Evolutionary conservation across 2,888 invertebrate genomes (phyloP), one percentile per base, ranked within the genome.

Genomic region (Empis stercorea): DNA sequence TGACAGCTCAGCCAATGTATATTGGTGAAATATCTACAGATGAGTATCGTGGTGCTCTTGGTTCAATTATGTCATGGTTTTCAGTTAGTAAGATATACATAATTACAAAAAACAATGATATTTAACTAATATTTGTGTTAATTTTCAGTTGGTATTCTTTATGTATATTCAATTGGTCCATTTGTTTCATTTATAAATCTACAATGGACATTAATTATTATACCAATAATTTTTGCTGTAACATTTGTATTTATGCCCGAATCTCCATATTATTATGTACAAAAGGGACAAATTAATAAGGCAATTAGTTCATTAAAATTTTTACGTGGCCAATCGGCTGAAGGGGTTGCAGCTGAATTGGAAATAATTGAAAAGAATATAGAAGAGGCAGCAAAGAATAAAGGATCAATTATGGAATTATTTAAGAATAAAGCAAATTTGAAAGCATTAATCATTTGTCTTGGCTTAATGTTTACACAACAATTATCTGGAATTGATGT

Each of bases 1-100:
- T 81, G 68, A 80, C 84, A 0, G 78, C 82, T 1, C 76, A 81
- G 1, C 88, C 92, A 0, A 85, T 89, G 78, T 93, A 92, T 68
- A 79, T 89, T 50, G 86, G 87, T 36, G 93, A 93, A 68, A 84
- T 89, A 40, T 78, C 89, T 6, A 82, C 86, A 53, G 80, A 83
- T 49, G 79, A 82, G 20, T 76, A 81, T n/a, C 73, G 93, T 52
- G 92, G 92, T 0, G 79, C 84, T 0, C 70, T 92, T 0, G 89
- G 89, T 2, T 84, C 91, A 0, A 79, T 86, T 49, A 78, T 91
- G 57, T 86, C 87, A 59, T 71, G 80, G 39, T 84, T 85, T 68
- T 78, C 87, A 55, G 76, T 76, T 1, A 52, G 68, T 68, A 50
- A 61, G 65, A 60, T 32, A 11, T 4, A n/a, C 15, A 10, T n/a